Conservation (phyloP, 2,113 vertebrate species). For the Sapayoa aenigma region DNA sequence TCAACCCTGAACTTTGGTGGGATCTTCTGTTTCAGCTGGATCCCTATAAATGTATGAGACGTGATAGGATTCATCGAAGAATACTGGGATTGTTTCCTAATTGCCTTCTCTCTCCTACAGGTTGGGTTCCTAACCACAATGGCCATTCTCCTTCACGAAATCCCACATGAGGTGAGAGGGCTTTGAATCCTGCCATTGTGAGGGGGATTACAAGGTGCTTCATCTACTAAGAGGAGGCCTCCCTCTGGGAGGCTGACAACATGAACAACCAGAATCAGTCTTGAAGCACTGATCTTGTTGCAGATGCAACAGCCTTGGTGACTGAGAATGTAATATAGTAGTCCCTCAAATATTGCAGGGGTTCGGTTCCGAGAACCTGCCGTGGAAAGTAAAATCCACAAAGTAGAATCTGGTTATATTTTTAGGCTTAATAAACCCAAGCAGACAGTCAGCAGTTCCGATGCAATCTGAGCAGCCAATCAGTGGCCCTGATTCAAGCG, state of each 20-base stretch:
- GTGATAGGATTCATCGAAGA: neutral
- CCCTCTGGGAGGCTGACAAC: neutral
- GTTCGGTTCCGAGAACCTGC: no score
- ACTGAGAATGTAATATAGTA: neutral
- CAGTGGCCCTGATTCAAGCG: no score
- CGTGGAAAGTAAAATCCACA: no score
- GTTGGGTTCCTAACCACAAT: conserved; percentile 93
- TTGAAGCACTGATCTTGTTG: neutral
- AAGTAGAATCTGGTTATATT: no score
- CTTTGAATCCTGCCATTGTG: neutral
- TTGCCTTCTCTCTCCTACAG: conserved; percentile 65
- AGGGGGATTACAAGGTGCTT: neutral
- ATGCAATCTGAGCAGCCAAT: no score
- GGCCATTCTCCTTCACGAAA: conserved; percentile 96
- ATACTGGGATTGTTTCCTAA: neutral
- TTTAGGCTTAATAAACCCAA: no score
- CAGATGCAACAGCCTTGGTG: neutral
- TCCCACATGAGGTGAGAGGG: conserved; percentile 92
- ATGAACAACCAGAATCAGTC: neutral
- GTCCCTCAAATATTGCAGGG: no score
- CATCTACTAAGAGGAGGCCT: neutral
- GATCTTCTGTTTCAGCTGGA: neutral
- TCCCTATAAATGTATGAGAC: neutral
- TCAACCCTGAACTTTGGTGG: neutral
- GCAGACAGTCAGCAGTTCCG: no score